Conservation (phyloP, 2,797 vertebrate species). For the Pelobates cultripes region DNA sequence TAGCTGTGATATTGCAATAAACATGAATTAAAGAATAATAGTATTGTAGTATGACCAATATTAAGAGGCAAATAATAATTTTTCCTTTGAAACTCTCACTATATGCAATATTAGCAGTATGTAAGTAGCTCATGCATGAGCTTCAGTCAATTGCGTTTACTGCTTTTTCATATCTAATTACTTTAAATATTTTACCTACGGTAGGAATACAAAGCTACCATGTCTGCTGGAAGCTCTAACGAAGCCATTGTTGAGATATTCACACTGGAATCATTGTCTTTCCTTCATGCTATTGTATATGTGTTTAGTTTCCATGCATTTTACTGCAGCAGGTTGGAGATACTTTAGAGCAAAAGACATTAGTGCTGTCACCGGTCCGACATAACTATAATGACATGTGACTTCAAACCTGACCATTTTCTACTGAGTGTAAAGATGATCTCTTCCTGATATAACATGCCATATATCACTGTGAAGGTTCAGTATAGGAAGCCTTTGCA, state of each 20-base stretch:
- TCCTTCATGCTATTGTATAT: conserved; percentile 12
- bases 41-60: neutral
- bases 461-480: conserved; percentile 66
- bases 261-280: conserved; percentile 6
- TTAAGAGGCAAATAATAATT: neutral
- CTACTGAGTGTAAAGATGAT: conserved; percentile 69
- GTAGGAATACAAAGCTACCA: conserved; percentile 23
- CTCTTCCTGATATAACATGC: conserved; percentile 62
- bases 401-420: conserved; percentile 68
- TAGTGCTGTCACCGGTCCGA: conserved; percentile 69
- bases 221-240: neutral
- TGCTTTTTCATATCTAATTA: conserved; percentile 37
- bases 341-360: conserved; percentile 18
- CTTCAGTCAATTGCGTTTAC: conserved; percentile 16
- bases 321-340: conserved; percentile 9
- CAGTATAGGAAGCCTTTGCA: conserved; percentile 56
- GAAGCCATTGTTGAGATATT: conserved; percentile 37
- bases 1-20: too few relatives aligned
- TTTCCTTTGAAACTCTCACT: neutral
- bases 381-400: conserved; percentile 65
- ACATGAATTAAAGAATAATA: neutral
- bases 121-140: conserved; percentile 27
- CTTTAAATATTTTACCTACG: conserved; percentile 27
- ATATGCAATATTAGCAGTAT: conserved; percentile 8
- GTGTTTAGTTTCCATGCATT: conserved; percentile 9